These are phyloP conservation scores for Coryphaenoides rupestris DNA, from an alignment of 2,113 vertebrate species.

Conservation along the genomic window DNA sequence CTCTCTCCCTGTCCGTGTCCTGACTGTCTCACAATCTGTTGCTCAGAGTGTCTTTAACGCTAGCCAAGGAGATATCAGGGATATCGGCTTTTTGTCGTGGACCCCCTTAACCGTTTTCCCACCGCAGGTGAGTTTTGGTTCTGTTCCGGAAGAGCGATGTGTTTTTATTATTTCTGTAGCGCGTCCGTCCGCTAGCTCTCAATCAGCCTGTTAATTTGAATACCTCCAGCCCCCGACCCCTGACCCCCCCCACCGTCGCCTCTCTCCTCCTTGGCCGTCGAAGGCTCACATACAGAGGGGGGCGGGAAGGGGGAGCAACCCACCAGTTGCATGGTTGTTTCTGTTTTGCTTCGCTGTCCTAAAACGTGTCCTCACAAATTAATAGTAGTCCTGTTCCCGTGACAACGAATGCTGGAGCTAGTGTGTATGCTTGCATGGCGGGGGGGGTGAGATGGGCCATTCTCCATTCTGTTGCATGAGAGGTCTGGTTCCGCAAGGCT, in stretches of 20 bases:
- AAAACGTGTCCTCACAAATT: too few species aligned
- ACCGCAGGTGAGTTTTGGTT: conserved; percentile 91
- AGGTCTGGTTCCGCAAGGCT: conserved; percentile 39
- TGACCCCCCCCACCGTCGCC: conserved; percentile 41
- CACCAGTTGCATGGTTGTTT: conserved; percentile 63
- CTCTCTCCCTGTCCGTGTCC: conserved; percentile 82
- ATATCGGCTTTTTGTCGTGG: conserved; percentile 95
- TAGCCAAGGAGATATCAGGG: conserved; percentile 98
- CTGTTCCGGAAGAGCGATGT: not conserved
- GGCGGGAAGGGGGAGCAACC: conserved; percentile 18
- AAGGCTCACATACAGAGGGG: conserved; percentile 21
- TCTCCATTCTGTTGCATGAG: conserved; percentile 52
- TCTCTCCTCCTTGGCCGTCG: conserved; percentile 34
- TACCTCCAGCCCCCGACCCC: conserved; percentile 37
- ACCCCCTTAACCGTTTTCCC: conserved; percentile 88
- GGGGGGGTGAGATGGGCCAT: conserved; percentile 6
- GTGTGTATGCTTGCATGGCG: conserved; percentile 53
- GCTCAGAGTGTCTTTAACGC: conserved; percentile 97
- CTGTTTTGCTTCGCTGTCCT: too few species aligned
- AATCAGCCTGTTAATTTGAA: conserved; percentile 37
- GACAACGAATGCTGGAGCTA: not conserved
- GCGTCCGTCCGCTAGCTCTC: conserved; percentile 55
- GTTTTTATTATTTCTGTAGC: conserved; percentile 31
- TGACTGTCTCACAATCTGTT: conserved; percentile 90
- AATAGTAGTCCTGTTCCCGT: not conserved